Percentiles rank a stretch among this genome's conserved stretches.
These are phyloP conservation scores for Clinocottus analis DNA, from an alignment of 2,113 vertebrate genomes.

Conservation along the genomic window DNA sequence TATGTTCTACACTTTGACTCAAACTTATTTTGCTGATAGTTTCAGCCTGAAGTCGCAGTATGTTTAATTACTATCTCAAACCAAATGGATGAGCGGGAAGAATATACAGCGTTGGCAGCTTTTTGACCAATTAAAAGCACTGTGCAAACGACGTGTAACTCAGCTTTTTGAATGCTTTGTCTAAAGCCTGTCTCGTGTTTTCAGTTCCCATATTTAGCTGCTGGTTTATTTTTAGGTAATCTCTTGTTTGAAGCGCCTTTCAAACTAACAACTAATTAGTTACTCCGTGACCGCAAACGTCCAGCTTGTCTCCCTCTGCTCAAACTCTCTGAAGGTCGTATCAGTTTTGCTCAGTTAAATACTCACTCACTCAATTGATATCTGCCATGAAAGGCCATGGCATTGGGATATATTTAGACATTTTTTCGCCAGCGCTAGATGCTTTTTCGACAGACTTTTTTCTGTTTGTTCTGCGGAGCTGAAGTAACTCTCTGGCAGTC, in stretches of 20 bases:
- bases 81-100: not conserved
- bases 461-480: constrained; percentile 82
- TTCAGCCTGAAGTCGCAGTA: not conserved
- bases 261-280: not conserved
- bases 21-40: not conserved
- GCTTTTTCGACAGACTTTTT: constrained; percentile 63
- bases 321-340: constrained; percentile 3
- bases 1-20: constrained; percentile 5
- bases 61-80: not conserved
- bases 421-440: constrained; percentile 31
- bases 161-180: not conserved
- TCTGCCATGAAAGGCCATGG: constrained; percentile 6
- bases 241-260: not conserved
- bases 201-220: constrained; percentile 8
- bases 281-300: not conserved
- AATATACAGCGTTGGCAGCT: not conserved
- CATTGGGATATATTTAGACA: constrained; percentile 45
- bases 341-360: constrained; percentile 30
- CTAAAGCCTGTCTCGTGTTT: not conserved
- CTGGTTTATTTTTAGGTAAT: constrained; percentile 36
- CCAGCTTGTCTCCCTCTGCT: constrained; percentile 2
- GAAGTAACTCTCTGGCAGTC: constrained; percentile 79
- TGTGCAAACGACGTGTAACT: not conserved
- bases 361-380: constrained; percentile 7
- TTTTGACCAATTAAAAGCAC: not conserved